Evolutionary conservation across 2,888 invertebrate species (phyloP).

Genomic region (Bursaphelenchus okinawaensis): DNA sequence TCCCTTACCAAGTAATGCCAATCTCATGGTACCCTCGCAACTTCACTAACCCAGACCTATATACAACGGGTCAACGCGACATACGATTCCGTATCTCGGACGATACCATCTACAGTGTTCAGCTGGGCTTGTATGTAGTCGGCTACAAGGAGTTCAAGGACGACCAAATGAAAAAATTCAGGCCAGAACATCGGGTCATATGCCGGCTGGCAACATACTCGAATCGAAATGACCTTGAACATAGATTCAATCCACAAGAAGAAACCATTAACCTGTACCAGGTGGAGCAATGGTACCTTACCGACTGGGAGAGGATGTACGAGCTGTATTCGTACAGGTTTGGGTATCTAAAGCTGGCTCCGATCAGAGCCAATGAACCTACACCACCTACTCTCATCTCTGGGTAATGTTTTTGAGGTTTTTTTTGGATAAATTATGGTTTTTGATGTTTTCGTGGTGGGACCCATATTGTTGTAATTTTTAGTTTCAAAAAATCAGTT

Average conservation of each 20-base stretch:
- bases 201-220: constrained; percentile 49
- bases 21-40: constrained; percentile 56
- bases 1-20: constrained; percentile 48
- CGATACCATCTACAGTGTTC: constrained; percentile 48
- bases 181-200: constrained; percentile 48
- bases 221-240: constrained; percentile 49
- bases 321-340: constrained; percentile 52
- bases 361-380: constrained; percentile 33
- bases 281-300: constrained; percentile 54
- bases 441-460: too few species aligned
- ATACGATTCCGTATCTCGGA: constrained; percentile 39
- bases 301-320: constrained; percentile 53
- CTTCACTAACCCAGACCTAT: constrained; percentile 54
- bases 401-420: too few species aligned
- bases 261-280: constrained; percentile 52
- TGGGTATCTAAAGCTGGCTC: constrained; percentile 53
- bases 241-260: constrained; percentile 46
- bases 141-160: constrained; percentile 55
- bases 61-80: constrained; percentile 27
- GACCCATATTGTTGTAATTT: too few species aligned
- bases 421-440: too few species aligned
- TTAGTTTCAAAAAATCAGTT: too few species aligned
- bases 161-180: constrained; percentile 55
- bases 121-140: constrained; percentile 51
- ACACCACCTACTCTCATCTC: neutral